These are phyloP conservation scores for Porites lutea DNA, from an alignment of 64 coral and sea anemone genomes.

Conservation along the genomic window DNA sequence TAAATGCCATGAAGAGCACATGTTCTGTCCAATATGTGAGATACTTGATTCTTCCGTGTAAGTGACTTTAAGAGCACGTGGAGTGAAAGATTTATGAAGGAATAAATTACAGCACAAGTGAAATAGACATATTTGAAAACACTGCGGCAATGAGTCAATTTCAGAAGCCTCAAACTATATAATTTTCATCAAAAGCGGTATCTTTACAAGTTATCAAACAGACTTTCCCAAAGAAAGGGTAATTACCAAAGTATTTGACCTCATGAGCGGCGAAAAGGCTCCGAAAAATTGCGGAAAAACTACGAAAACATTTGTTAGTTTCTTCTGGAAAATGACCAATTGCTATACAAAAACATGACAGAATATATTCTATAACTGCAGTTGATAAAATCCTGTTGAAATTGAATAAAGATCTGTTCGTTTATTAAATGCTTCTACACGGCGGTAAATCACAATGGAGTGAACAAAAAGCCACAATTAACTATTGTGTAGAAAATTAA, in stretches of 20 bases:
- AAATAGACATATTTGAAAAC: not conserved
- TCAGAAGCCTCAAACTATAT: not conserved
- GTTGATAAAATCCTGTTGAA: not conserved
- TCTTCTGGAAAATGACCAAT: not conserved
- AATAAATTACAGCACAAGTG: not conserved
- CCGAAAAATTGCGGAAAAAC: not conserved
- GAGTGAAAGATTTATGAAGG: not conserved
- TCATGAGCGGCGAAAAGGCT: not conserved
- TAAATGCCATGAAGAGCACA: not conserved
- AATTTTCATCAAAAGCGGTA: not conserved
- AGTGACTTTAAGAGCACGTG: not conserved
- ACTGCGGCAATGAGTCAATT: not conserved
- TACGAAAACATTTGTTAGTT: not conserved
- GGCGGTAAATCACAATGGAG: not conserved
- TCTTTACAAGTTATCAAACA: not conserved
- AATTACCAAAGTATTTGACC: not conserved
- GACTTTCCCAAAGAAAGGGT: not conserved
- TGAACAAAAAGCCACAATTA: not conserved
- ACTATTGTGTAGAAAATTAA: constrained; percentile 33
- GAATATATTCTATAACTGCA: not conserved
- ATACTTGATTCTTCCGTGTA: not conserved
- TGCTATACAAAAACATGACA: not conserved
- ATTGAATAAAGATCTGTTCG: not conserved
- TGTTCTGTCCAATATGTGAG: not conserved
- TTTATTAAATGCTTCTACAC: not conserved